Percentiles rank a stretch among this genome's conserved stretches.
Evolutionary conservation across 2,113 vertebrate genomes (phyloP).

Genomic region (Malaclemys terrapin): DNA sequence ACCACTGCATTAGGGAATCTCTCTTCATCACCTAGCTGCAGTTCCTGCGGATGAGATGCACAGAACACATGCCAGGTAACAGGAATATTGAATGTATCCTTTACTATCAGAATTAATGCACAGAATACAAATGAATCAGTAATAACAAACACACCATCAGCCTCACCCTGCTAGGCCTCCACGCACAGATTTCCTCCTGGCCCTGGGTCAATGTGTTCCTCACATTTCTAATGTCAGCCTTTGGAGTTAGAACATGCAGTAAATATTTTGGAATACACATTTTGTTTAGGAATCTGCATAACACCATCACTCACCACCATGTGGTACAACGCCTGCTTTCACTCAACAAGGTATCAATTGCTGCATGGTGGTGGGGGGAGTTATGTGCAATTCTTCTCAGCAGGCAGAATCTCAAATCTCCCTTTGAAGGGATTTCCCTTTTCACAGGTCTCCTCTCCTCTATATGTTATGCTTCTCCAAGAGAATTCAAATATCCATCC

Average conservation of each 20-base stretch:
- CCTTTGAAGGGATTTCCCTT: background rate
- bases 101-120: constrained; percentile 1
- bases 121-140: background rate
- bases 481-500: background rate
- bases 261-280: background rate
- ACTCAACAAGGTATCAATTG: background rate
- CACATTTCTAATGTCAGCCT: background rate
- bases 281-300: background rate
- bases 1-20: background rate
- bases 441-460: background rate
- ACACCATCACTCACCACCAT: background rate
- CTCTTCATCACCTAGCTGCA: background rate
- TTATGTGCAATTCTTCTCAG: background rate
- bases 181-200: background rate
- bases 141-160: background rate
- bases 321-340: background rate
- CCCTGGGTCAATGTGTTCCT: background rate
- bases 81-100: background rate
- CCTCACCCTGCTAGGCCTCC: background rate
- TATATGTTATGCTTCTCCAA: background rate
- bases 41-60: background rate
- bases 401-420: background rate
- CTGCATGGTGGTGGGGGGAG: background rate
- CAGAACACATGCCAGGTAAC: background rate
- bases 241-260: background rate